Percentiles rank a stretch among this genome's conserved stretches.
phyloP scores from a whole-genome alignment of 2,113 vertebrate genomes.

The Tor tambroides region DNA sequence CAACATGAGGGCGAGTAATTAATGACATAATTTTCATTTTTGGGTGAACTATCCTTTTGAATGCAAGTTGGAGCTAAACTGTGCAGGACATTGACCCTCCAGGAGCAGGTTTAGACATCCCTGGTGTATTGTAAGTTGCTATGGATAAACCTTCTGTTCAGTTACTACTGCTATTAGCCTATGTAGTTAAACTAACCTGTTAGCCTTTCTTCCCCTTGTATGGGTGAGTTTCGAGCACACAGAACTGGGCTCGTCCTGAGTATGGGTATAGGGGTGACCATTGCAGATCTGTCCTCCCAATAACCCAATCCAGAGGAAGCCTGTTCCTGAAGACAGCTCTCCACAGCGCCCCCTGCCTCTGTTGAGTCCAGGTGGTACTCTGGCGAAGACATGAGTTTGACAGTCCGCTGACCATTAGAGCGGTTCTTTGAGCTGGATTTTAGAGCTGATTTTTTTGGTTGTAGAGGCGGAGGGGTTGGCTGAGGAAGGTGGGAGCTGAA shows the following conservation, averaged over 20 bases:
- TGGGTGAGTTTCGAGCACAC: constrained; percentile 10
- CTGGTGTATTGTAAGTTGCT: not conserved
- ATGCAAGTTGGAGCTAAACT: not conserved
- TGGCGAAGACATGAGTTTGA: constrained; percentile 48
- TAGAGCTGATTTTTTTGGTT: constrained; percentile 52
- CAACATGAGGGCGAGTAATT: too few relatives aligned
- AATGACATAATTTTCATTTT: too few relatives aligned
- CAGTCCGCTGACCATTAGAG: constrained; percentile 34
- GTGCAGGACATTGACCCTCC: not conserved
- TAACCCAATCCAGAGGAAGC: constrained; percentile 2
- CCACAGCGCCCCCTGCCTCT: constrained; percentile 1
- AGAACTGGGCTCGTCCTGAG: not conserved
- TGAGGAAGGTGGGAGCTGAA: not conserved
- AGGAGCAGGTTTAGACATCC: not conserved
- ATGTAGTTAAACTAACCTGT: constrained; percentile 50
- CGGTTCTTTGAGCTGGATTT: constrained; percentile 43
- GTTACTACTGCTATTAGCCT: not conserved
- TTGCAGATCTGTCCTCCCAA: constrained; percentile 23
- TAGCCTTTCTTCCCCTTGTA: constrained; percentile 17
- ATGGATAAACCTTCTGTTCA: not conserved
- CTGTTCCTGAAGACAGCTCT: constrained; percentile 41
- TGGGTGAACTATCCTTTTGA: too few relatives aligned
- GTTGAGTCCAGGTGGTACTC: constrained; percentile 44
- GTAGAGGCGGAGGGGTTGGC: constrained; percentile 14
- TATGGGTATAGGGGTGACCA: constrained; percentile 22